Evolutionary conservation across 2,113 vertebrate species (phyloP), one percentile per base, ranked within the genome.

Genomic region (Turdus rufiventris): DNA sequence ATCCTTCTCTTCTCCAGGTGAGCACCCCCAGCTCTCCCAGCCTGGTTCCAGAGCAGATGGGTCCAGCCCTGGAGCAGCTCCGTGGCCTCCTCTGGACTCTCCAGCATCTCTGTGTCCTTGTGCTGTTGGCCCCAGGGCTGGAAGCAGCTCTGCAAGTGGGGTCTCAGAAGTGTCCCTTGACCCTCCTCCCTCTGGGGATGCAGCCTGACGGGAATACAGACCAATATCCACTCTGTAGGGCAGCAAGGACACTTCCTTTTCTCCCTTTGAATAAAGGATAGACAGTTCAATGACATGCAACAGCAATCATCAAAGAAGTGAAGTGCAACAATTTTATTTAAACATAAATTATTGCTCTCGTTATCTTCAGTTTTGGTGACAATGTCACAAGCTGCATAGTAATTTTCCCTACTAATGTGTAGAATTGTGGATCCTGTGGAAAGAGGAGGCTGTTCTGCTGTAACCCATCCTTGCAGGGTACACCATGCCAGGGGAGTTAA

Each of bases 41-140:
- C 16, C 45, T 25, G 23, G 6, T 20, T 66, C 38, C 68, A 57
- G 54, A 34, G 31, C 58, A 40, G 31, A 43, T 15, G 28, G 33
- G 15, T 5, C 28, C 76, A 60, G 18, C 23, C 28, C 45, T 31
- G 1, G 28, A 36, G 19, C 61, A 74, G 3, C 28, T 67, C 19
- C 1, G 0, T 2, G 7, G 16, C 16, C 38, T 74, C 20, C 54
- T 60, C 47, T 54, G 54, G n/a, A 23, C 10, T 4, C 47, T 60
- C 16, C 66, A 65, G 31, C 25, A 79, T 34, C 42, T 80, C 51
- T 36, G 16, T 0, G 0, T 47, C 38, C 14, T 34, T 4, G 38
- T 18, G 26, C 9, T 3, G 2, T 7, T 2, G 38, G 10, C 38
- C 16, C 16, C 45, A 47, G 38, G 11, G 12, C 16, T 54, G 54